Base-by-base conservation (phyloP, 2,113 vertebrate genomes). In the Ageneiosus marmoratus region DNA sequence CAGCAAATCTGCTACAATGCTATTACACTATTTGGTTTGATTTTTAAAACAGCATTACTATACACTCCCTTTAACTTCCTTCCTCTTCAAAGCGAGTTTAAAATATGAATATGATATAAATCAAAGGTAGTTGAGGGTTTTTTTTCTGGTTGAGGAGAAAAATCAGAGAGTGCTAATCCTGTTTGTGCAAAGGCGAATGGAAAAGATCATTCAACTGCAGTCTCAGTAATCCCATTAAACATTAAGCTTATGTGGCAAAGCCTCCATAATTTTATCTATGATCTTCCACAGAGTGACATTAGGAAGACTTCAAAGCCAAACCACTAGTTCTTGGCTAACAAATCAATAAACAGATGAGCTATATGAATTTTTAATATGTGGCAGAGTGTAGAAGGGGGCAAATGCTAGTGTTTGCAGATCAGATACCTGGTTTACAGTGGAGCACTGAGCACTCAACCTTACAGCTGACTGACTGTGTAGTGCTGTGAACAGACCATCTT, bases 231-330 rank as follows among this genome's bases (percentile, higher is more conserved):
- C 93, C 90, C 92, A 83, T 82, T 92, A 93, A 95, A 94, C 94
- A 94, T 94, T 90, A 91, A 86, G 93, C 91, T 94, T 94, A 95
- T 91, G 89, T 90, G 91, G 90, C 92, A 92, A 94, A 94, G 88
- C 93, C 87, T 91, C 89, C 78, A 93, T 92, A 89, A 93, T 94
- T 92, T 93, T 93, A 95, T 95, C 93, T 90, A 90, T 88, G 90
- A 94, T 94, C 94, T 94, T 92, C 91, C 90, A 93, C 90, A 91
- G 88, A 88, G 88, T 91, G 89, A 91, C 89, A 92, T 91, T 90
- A 94, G 90, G 92, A 93, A 91, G 92, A 93, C 92, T 93, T 94
- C 93, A 94, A 94, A 94, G 92, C 91, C 80, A 87, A 87, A 89
- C 90, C 89, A 92, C 89, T 92, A 91, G 93, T 91, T 92, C 87